These are phyloP conservation scores for Drosophila lutescens DNA, from an alignment of 2,888 invertebrate species.

Conservation along the genomic window DNA sequence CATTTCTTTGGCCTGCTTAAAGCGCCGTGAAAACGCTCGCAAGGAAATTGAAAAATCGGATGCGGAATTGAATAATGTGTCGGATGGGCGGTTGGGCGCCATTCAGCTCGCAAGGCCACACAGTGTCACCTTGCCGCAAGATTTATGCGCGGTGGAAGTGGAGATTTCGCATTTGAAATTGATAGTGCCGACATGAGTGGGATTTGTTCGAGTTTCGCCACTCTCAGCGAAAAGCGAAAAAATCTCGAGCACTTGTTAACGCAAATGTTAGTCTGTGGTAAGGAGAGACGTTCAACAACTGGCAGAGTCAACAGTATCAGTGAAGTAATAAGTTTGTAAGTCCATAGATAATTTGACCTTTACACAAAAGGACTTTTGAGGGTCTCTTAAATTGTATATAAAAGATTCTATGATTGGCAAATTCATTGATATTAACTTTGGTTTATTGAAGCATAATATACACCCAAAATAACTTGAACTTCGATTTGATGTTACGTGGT, in stretches of 20 bases:
- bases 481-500: no score
- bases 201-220: slow-evolving; percentile 49
- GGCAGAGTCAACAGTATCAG: slow-evolving; percentile 9
- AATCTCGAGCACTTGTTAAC: slow-evolving; percentile 39
- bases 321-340: neutral
- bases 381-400: neutral
- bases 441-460: no score
- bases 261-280: slow-evolving; percentile 30
- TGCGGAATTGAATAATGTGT: slow-evolving; percentile 71
- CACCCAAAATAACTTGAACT: no score
- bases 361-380: neutral
- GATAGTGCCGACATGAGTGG: slow-evolving; percentile 64
- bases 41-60: slow-evolving; percentile 75
- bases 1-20: slow-evolving; percentile 63
- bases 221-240: slow-evolving; percentile 29
- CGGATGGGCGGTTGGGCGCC: slow-evolving; percentile 8
- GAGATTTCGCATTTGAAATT: slow-evolving; percentile 64
- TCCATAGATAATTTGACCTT: slow-evolving; percentile 19
- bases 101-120: slow-evolving; percentile 24
- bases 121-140: slow-evolving; percentile 50
- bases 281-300: slow-evolving; percentile 29
- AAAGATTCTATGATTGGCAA: no score
- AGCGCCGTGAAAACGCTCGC: slow-evolving; percentile 68
- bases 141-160: slow-evolving; percentile 57
- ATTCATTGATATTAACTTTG: no score